phyloP scores from a whole-genome alignment of 2,113 vertebrate genomes.

The Tenebrosternarchus preto region DNA sequence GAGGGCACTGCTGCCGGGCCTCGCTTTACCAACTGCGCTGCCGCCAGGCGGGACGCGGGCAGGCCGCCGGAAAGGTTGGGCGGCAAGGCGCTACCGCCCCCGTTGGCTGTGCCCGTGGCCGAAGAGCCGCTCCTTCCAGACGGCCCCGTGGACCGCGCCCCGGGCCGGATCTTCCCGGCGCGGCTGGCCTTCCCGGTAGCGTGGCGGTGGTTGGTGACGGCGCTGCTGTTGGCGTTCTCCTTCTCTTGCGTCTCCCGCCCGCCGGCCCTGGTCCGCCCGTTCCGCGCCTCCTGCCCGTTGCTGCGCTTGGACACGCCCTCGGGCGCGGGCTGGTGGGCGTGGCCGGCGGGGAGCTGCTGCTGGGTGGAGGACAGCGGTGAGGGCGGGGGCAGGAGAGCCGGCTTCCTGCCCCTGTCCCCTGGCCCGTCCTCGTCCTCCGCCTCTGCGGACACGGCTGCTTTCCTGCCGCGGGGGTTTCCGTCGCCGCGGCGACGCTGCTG shows the following conservation, averaged over 20 bases:
- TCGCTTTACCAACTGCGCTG: conserved; percentile 79
- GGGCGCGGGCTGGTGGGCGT: conserved; percentile 27
- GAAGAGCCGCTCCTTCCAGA: conserved; percentile 47
- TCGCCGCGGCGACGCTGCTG: conserved; percentile 63
- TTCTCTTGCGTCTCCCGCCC: conserved; percentile 66
- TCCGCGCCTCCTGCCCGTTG: conserved; percentile 75
- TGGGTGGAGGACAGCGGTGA: conserved; percentile 76
- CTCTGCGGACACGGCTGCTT: conserved; percentile 66
- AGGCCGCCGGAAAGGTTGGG: conserved; percentile 29
- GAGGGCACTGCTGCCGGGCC: conserved; percentile 81
- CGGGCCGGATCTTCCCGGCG: conserved; percentile 68
- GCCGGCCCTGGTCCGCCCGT: conserved; percentile 69
- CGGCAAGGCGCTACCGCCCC: conserved; percentile 42
- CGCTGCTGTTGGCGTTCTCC: conserved; percentile 67
- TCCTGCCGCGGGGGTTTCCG: conserved; percentile 56
- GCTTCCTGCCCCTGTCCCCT: conserved; percentile 64
- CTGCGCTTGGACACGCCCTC: conserved; percentile 68
- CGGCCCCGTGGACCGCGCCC: conserved; percentile 46
- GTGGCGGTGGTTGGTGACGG: conserved; percentile 71
- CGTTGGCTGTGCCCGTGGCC: conserved; percentile 63
- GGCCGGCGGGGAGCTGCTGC: conserved; percentile 59
- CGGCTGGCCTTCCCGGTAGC: conserved; percentile 53
- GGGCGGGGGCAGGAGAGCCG: conserved; percentile 62
- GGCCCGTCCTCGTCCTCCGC: conserved; percentile 58
- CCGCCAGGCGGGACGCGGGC: conserved; percentile 61